Evolutionary conservation across 2,113 vertebrate genomes (phyloP), one percentile per base, ranked within the genome.

Genomic region (Phyllopteryx taeniolatus): DNA sequence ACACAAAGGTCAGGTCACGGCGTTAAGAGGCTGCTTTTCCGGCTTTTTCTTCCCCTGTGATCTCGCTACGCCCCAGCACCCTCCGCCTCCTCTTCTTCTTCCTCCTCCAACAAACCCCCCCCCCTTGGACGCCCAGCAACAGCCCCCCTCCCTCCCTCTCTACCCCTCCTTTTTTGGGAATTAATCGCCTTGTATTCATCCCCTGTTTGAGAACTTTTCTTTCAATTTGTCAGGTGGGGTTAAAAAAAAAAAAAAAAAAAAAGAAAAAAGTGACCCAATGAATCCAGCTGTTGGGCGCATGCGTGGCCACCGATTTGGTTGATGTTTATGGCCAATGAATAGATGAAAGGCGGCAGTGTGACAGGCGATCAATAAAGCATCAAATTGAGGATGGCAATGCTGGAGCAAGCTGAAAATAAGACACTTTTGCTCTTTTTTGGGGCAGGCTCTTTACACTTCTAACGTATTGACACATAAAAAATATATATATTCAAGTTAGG

Each of bases 301-400:
- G 91, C 90, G 91, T 83, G 89, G 82, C 84, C 90, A 93, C 87
- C 90, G 90, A 92, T 93, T 93, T 92, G 91, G 43, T 90, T 93
- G 92, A 93, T 92, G 92, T 89, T 93, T 88, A 94, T 93, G 90
- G 82, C 90, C 89, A 88, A 89, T 92, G 91, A 92, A 92, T 90
- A 91, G 92, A 94, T 93, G 91, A 94, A 94, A 94, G 91, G 87
- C 81, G 68, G 88, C 84, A 80, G 90, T 92, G 83, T 93, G 93
- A 93, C 93, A 91, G 90, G 79, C 90, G 89, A 93, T 93, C 93
- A 94, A 94, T 93, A 92, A 93, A 89, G 92, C 92, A 91, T 94
- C 93, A 94, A 93, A 94, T 93, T 90, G 85, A 86, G 90, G 89
- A 90, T 89, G 92, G 91, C 91, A 91, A 92, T 89, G 82, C 91